Percentiles rank a stretch among this genome's conserved stretches.
phyloP scores from a whole-genome alignment of 2,113 vertebrate species.

The Seriola aureovittata region DNA sequence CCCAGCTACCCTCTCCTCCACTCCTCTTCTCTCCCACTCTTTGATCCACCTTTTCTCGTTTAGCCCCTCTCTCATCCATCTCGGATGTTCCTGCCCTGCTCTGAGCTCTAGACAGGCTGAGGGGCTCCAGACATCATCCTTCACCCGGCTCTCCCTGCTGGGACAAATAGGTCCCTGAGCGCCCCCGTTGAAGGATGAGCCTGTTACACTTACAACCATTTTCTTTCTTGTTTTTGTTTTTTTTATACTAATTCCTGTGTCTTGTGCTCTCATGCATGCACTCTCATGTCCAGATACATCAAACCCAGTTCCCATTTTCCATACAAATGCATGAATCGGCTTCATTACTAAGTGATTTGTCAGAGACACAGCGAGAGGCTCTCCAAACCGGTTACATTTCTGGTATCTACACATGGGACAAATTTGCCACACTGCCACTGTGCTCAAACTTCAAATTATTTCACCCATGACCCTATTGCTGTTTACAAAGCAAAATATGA shows the following conservation, averaged over 20 bases:
- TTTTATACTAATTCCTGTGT: constrained; percentile 59
- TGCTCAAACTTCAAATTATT: neutral
- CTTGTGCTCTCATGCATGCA: constrained; percentile 55
- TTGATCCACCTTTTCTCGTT: constrained; percentile 63
- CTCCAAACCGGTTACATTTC: neutral
- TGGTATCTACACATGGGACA: neutral
- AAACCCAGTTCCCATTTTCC: constrained; percentile 1
- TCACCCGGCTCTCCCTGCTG: constrained; percentile 59
- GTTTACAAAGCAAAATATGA: constrained; percentile 24
- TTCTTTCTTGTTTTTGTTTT: constrained; percentile 9
- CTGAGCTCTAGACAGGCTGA: constrained; percentile 42
- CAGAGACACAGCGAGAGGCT: neutral
- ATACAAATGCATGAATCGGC: neutral
- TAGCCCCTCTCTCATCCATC: constrained; percentile 65
- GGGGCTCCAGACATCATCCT: constrained; percentile 53
- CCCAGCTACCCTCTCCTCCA: constrained; percentile 32
- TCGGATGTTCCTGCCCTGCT: constrained; percentile 53
- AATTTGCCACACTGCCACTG: neutral
- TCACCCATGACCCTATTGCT: neutral
- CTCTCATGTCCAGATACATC: constrained; percentile 15
- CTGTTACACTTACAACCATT: constrained; percentile 27
- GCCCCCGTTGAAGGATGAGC: constrained; percentile 60
- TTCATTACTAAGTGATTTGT: constrained; percentile 13
- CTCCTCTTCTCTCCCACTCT: constrained; percentile 32
- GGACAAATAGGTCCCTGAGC: constrained; percentile 68